These are phyloP conservation scores for Anarhynchus alexandrinus DNA, from an alignment of 2,113 vertebrate genomes.

Conservation along the genomic window DNA sequence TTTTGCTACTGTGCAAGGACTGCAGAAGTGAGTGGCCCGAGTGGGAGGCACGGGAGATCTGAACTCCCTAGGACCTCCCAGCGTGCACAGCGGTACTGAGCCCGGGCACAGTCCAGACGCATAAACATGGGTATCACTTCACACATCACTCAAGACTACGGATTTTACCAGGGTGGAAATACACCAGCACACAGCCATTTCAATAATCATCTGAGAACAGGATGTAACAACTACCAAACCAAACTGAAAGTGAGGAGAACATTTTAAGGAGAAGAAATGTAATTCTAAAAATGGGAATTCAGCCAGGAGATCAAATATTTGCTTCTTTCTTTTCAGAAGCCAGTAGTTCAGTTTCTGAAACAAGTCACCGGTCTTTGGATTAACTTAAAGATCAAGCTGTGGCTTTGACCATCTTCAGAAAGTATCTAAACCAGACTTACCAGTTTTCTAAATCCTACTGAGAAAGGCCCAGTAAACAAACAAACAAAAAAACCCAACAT, in stretches of 20 bases:
- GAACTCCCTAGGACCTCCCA: neutral
- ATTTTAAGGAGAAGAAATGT: neutral
- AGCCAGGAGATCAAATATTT: neutral
- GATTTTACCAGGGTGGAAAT: neutral
- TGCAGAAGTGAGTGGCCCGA: neutral
- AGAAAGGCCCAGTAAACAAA: neutral
- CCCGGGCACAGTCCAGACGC: neutral
- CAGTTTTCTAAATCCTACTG: neutral
- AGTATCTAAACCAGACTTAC: neutral
- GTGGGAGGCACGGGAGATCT: neutral
- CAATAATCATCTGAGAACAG: neutral
- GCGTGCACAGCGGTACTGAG: neutral
- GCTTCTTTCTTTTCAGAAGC: neutral
- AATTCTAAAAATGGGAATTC: neutral
- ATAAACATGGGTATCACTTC: neutral
- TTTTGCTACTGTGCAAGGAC: neutral
- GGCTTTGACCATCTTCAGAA: neutral
- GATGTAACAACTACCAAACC: neutral
- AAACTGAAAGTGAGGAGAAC: neutral
- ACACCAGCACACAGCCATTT: neutral
- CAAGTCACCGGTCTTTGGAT: neutral
- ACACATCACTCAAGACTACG: neutral
- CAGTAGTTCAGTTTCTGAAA: neutral
- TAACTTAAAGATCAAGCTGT: neutral
- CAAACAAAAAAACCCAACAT: neutral